Base-by-base conservation (phyloP, 35 echinoderm and acorn worm genomes). In the Patiria miniata region DNA sequence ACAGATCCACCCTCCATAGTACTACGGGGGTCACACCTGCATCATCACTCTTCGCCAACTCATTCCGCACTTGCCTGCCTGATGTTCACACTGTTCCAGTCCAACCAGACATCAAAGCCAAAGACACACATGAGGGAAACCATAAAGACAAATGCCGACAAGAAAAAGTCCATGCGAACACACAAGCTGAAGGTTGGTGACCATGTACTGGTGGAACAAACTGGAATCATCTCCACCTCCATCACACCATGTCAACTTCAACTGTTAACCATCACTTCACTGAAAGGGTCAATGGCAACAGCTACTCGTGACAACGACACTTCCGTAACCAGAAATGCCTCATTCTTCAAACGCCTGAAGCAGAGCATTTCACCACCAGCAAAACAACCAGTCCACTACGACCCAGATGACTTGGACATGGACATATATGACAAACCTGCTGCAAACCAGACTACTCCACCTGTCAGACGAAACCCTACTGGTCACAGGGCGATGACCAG, bases 101-200 rank as follows among this genome's bases (percentile, higher is more conserved):
- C 56, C 82, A 83, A 12, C 8, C 21, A 9, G 51, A 83, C 29
- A 7, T 26, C 36, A 51, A 21, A 16, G 37, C 29, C 7, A 76
- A 52, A 34, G 86, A 89, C 59, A 9, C 33, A 79, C 39, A 89
- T 89, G 81, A 96, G 89, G 39, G 19, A 82, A 18, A 89, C 73
- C 65, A 91, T 89, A 80, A 95, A 91, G 77, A 37, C 73, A 38
- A 85, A 95, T 52, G 93, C 93, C 18, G 93, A 95, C 47, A 95
- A 85, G 56, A 58, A 58, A 42, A 56, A 29, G 37, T 37, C 18
- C 86, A 40, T 81, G 36, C 42, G 78, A 69, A 15, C 44, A 81
- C 36, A 51, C 0, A 77, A 77, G 17, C 57, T 93, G 5, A 40
- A 65, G 40, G 44, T 90, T 79, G 95, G 87, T 68, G 58, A 90